Conservation (phyloP, 1,140 invertebrate genomes). For the Euschistus heros region DNA sequence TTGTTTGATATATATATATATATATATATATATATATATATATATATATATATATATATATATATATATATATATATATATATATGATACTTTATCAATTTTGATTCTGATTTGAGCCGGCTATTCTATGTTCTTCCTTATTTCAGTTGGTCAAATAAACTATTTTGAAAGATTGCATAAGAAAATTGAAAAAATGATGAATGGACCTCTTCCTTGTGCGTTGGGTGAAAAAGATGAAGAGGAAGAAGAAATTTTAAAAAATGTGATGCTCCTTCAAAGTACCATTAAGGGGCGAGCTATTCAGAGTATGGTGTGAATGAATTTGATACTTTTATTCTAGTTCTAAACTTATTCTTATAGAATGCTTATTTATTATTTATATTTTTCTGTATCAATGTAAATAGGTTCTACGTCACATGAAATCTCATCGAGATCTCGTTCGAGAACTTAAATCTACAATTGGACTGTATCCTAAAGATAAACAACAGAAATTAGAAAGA, state of each 20-base stretch:
- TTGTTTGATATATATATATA: too few species aligned
- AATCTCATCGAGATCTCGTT: not conserved
- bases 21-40: not conserved
- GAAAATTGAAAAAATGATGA: not conserved
- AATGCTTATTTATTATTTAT: not conserved
- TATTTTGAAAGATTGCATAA: not conserved
- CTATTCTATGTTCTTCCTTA: too few species aligned
- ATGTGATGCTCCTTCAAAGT: not conserved
- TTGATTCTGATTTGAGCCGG: too few species aligned
- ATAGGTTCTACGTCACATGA: not conserved
- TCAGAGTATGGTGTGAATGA: not conserved
- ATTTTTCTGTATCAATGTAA: not conserved
- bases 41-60: not conserved
- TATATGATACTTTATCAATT: not conserved
- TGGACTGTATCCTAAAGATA: not conserved
- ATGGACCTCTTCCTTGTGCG: not conserved
- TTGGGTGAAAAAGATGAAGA: not conserved
- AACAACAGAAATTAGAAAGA: not conserved
- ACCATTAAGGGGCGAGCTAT: slow-evolving; percentile 3
- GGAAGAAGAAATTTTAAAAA: not conserved
- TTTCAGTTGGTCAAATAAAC: not conserved
- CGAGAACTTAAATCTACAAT: not conserved
- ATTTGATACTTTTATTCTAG: not conserved
- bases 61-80: not conserved
- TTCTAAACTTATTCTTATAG: not conserved